Evolutionary conservation across 2,888 invertebrate genomes (phyloP).

Genomic region (Cabera pusaria): DNA sequence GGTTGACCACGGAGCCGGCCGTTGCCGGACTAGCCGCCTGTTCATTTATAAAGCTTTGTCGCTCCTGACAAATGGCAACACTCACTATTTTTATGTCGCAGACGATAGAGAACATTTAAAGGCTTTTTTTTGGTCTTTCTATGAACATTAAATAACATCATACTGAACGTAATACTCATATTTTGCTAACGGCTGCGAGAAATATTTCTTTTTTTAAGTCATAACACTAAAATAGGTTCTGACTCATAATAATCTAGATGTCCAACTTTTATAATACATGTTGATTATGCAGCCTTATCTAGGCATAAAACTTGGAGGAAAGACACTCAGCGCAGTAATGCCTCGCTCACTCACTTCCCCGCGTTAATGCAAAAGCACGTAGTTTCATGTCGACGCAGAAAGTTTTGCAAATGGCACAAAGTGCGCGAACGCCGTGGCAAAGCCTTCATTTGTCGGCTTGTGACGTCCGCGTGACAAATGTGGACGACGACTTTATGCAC

Average conservation of each 20-base stretch:
- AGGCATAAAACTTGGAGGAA: slow-evolving; percentile 70
- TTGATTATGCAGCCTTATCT: slow-evolving; percentile 74
- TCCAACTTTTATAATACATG: slow-evolving; percentile 53
- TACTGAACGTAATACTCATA: slow-evolving; percentile 19
- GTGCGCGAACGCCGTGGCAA: slow-evolving; percentile 75
- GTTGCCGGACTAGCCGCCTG: slow-evolving; percentile 59
- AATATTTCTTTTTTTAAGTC: slow-evolving; percentile 31
- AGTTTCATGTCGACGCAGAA: slow-evolving; percentile 76
- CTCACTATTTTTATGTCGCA: slow-evolving; percentile 68
- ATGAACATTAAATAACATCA: slow-evolving; percentile 24
- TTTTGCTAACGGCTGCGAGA: slow-evolving; percentile 16
- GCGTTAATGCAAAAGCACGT: slow-evolving; percentile 80
- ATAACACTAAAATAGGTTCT: slow-evolving; percentile 22
- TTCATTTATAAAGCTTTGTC: slow-evolving; percentile 78
- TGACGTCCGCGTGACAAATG: slow-evolving; percentile 82
- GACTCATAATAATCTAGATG: slow-evolving; percentile 29
- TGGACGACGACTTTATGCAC: slow-evolving; percentile 70
- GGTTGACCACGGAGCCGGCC: slow-evolving; percentile 55
- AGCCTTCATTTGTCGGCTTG: slow-evolving; percentile 83
- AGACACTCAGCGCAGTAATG: slow-evolving; percentile 70
- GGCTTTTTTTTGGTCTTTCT: slow-evolving; percentile 24
- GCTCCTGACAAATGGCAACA: slow-evolving; percentile 68
- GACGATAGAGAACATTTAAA: slow-evolving; percentile 56
- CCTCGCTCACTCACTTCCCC: slow-evolving; percentile 65
- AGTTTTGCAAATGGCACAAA: slow-evolving; percentile 80